Base-by-base conservation (phyloP, 2,113 vertebrate genomes). In the Protobothrops flavoviridis region DNA sequence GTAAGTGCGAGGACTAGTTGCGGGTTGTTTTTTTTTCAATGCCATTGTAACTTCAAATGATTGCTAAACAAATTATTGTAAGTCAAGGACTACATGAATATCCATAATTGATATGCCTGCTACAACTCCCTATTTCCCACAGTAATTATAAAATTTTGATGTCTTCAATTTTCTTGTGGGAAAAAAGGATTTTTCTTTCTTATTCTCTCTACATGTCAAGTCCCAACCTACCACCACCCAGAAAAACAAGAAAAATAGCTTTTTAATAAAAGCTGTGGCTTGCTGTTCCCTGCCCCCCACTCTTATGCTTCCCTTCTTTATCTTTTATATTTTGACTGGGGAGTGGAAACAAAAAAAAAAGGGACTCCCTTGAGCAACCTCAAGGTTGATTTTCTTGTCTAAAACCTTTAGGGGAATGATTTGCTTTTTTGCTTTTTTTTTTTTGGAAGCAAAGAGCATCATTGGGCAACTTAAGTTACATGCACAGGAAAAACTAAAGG, bases 161-260 rank as follows among this genome's bases (percentile, higher is more conserved):
- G 45, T 23, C 59, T 56, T 69, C 33, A 74, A 33, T 88, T 64
- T 15, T 9, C 48, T 69, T 26, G 57, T 29, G n/a, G 85, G 90
- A 93, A 61, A 52, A n/a, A 12, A 85, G 24, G 52, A 20, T 86
- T 57, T n/a, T 57, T 45, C 33, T 43, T 87, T 48, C 24, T 52
- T 52, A 15, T 8, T 26, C 43, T 86, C 55, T 90, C 52, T 87
- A 43, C 85, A 87, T 55, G 88, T 59, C 11, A 92, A 92, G 39
- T 56, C 74, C 88, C 48, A 90, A 86, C 92, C 55, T 13, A 61
- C 48, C 33, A 26, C 93, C 93, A 86, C 91, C 93, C 91, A 90
- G 93, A 94, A 94, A 94, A 94, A 94, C 93, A 92, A 91, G 93
- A 94, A 94, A 94, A 94, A 90, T 94, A 39, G 85, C 91, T 94